A percentile compares a stretch with the other conserved stretches of the same genome.
phyloP scores from a whole-genome alignment of 2,797 vertebrate genomes.

The Siniperca scherzeri region DNA sequence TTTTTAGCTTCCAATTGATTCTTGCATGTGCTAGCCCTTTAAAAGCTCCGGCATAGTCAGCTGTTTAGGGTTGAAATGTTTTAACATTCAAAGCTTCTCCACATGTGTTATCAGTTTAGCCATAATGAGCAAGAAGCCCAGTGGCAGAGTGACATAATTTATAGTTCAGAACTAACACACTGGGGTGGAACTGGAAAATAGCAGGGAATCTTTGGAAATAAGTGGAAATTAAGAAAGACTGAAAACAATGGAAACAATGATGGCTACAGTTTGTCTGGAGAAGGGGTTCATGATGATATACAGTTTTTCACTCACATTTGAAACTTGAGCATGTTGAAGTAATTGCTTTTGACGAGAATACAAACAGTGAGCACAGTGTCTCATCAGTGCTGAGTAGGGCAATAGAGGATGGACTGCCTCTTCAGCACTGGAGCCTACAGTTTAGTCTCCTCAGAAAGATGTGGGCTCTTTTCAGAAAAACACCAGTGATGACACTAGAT shows the following conservation, averaged over 20 bases:
- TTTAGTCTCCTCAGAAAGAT: slow-evolving; percentile 23
- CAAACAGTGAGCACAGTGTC: slow-evolving; percentile 52
- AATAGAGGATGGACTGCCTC: slow-evolving; percentile 17
- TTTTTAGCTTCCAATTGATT: slow-evolving; percentile 50
- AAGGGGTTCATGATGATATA: slow-evolving; percentile 35
- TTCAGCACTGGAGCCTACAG: slow-evolving; percentile 24
- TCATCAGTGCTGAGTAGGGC: slow-evolving; percentile 39
- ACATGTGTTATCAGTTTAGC: slow-evolving; percentile 63
- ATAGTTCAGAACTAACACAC: slow-evolving; percentile 51
- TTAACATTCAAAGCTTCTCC: slow-evolving; percentile 39
- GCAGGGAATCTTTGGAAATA: slow-evolving; percentile 53
- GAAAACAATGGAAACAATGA: slow-evolving; percentile 66
- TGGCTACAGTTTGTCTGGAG: slow-evolving; percentile 30
- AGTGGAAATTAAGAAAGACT: slow-evolving; percentile 41
- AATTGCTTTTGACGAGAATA: slow-evolving; percentile 54
- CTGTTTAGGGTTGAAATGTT: slow-evolving; percentile 51
- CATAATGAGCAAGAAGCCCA: slow-evolving; percentile 58
- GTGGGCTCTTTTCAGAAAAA: slow-evolving; percentile 6
- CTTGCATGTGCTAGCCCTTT: slow-evolving; percentile 37
- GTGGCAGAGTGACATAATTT: slow-evolving; percentile 64
- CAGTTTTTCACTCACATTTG: slow-evolving; percentile 51
- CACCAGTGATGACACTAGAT: slow-evolving; percentile 4
- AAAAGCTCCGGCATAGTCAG: slow-evolving; percentile 39
- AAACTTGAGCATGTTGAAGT: slow-evolving; percentile 57
- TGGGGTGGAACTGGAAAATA: slow-evolving; percentile 64